Evolutionary conservation across 2,888 invertebrate species (phyloP).

Genomic region (Conchocele bisecta): DNA sequence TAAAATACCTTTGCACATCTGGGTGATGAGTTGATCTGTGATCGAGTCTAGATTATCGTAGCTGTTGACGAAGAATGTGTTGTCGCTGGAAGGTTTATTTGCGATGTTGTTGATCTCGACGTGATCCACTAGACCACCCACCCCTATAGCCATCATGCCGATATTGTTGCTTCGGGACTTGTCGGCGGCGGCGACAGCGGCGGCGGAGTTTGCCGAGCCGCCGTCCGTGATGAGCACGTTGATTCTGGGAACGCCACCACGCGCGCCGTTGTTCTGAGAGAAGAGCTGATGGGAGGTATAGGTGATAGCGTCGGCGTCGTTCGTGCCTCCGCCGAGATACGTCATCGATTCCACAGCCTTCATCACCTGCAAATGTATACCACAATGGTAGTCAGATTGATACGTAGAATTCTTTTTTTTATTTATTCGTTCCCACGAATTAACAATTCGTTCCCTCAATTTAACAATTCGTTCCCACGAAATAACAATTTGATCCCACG

Average conservation of each 20-base stretch:
- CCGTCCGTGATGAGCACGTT: constrained; percentile 66
- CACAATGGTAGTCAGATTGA: no score
- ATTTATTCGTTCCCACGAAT: no score
- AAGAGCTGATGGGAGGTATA: constrained; percentile 63
- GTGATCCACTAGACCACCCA: constrained; percentile 59
- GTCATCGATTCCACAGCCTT: constrained; percentile 64
- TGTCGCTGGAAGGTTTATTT: constrained; percentile 51
- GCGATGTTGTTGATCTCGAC: constrained; percentile 66
- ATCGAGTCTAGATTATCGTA: constrained; percentile 63
- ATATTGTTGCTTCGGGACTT: constrained; percentile 57
- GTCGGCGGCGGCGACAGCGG: constrained; percentile 58
- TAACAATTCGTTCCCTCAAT: no score
- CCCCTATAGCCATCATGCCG: constrained; percentile 66
- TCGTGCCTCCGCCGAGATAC: constrained; percentile 67
- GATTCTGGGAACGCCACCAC: constrained; percentile 65
- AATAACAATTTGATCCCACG: no score
- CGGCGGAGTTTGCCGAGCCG: constrained; percentile 53
- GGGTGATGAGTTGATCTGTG: constrained; percentile 58
- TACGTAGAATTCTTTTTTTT: no score
- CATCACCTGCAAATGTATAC: constrained; percentile 43
- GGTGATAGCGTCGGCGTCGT: constrained; percentile 68
- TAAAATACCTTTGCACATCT: constrained; percentile 63
- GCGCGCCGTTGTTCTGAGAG: constrained; percentile 59
- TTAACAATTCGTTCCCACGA: no score
- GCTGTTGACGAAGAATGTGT: constrained; percentile 64